These are phyloP conservation scores for Coremacera marginata DNA, from an alignment of 2,888 invertebrate genomes.

Conservation along the genomic window DNA sequence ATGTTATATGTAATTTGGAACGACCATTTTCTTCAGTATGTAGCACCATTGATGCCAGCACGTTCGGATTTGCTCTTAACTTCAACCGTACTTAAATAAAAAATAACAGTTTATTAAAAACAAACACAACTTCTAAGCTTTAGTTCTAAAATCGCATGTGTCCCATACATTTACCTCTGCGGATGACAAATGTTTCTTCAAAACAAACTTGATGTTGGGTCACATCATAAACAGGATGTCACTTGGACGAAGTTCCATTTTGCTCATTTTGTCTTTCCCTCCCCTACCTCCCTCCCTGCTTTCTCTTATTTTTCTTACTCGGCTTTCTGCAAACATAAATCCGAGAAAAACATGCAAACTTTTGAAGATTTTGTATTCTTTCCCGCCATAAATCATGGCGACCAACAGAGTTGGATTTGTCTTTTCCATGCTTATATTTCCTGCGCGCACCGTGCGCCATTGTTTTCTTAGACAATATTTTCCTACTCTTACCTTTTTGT, in stretches of 20 bases:
- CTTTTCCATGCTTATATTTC: slow-evolving; percentile 39
- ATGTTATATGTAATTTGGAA: too few relatives aligned
- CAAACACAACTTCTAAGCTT: background rate
- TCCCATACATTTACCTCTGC: slow-evolving; percentile 8
- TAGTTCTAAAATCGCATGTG: slow-evolving; percentile 25
- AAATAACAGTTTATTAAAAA: background rate
- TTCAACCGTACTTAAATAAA: too few relatives aligned
- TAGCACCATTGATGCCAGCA: too few relatives aligned
- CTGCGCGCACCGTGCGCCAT: slow-evolving; percentile 48
- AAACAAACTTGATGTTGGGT: slow-evolving; percentile 26
- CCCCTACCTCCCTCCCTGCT: slow-evolving; percentile 20
- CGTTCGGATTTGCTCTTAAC: background rate
- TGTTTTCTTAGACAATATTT: slow-evolving; percentile 63
- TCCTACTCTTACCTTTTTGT: slow-evolving; percentile 58
- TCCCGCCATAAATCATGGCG: slow-evolving; percentile 49
- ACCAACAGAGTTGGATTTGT: slow-evolving; percentile 41
- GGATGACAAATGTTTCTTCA: slow-evolving; percentile 27
- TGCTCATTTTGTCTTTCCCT: slow-evolving; percentile 27
- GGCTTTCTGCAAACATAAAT: slow-evolving; percentile 41
- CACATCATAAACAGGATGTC: slow-evolving; percentile 36
- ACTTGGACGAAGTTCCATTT: slow-evolving; percentile 35
- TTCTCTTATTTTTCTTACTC: slow-evolving; percentile 41
- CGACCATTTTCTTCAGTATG: too few relatives aligned
- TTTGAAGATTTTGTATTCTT: slow-evolving; percentile 40
- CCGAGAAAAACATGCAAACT: slow-evolving; percentile 48